Evolutionary conservation across 2,888 invertebrate genomes (phyloP).

Genomic region (Zelleria hepariella): DNA sequence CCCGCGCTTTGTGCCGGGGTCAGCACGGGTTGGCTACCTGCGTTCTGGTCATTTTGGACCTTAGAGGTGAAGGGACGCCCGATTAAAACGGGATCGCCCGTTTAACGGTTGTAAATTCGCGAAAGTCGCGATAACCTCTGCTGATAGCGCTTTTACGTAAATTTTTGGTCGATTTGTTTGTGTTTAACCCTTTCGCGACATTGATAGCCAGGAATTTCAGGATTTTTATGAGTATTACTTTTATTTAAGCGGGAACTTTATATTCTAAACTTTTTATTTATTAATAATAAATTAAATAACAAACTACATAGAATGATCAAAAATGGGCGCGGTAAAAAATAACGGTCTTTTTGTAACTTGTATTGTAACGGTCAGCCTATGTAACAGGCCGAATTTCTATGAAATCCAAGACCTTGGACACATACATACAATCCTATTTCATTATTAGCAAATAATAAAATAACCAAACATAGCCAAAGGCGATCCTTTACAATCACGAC

Average conservation of each 20-base stretch:
- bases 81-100: conserved; percentile 65
- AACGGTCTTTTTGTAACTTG: not conserved
- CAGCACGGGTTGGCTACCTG: conserved; percentile 65
- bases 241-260: not conserved
- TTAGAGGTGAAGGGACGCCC: conserved; percentile 41
- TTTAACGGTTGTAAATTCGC: conserved; percentile 46
- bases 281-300: not conserved
- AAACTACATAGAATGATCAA: not conserved
- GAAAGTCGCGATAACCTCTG: conserved; percentile 65
- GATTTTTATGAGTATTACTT: not conserved
- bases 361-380: not conserved
- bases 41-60: conserved; percentile 38
- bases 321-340: not conserved
- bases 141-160: conserved; percentile 15
- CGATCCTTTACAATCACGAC: conserved; percentile 15
- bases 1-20: conserved; percentile 43
- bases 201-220: not conserved
- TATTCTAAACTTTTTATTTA: not conserved
- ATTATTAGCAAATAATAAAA: conserved; percentile 31
- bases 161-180: conserved; percentile 5
- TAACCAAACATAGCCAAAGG: conserved; percentile 29
- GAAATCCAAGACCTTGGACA: not conserved
- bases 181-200: not conserved
- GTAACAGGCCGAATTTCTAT: not conserved
- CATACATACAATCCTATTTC: not conserved